phyloP scores from a whole-genome alignment of 2,113 vertebrate species.

The Chlamydotis undulata region DNA sequence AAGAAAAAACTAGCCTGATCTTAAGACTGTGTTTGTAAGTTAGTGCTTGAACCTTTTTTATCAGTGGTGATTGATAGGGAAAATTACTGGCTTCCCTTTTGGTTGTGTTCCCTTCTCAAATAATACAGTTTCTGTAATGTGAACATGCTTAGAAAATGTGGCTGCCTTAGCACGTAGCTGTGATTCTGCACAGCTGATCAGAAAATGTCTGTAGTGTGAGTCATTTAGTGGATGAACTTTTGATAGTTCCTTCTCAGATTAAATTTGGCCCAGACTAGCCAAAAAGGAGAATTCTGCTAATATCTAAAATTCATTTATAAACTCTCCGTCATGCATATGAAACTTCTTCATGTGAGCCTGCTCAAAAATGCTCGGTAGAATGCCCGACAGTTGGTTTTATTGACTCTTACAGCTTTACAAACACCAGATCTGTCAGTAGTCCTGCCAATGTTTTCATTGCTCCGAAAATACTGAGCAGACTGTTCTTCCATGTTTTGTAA shows the following conservation, averaged over 20 bases:
- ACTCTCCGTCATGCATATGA: neutral
- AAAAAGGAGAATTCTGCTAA: neutral
- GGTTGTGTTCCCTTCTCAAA: neutral
- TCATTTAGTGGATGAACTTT: neutral
- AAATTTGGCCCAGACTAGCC: neutral
- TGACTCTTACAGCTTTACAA: neutral
- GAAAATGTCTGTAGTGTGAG: neutral
- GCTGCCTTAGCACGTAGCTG: neutral
- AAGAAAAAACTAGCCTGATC: neutral
- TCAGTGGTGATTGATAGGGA: neutral
- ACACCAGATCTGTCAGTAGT: neutral
- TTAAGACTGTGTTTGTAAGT: neutral
- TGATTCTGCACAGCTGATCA: neutral
- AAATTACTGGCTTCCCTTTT: neutral
- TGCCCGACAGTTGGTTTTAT: neutral
- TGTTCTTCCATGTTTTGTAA: neutral
- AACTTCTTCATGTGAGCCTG: neutral
- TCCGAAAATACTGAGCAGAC: conserved; percentile 7
- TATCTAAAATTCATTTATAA: neutral
- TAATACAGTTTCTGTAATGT: neutral
- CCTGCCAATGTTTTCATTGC: conserved; percentile 6
- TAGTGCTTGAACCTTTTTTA: neutral
- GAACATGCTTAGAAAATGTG: neutral
- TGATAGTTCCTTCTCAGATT: neutral
- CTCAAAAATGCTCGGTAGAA: neutral